Evolutionary conservation across 2,113 vertebrate genomes (phyloP).

Genomic region (Ceyx cyanopectus): DNA sequence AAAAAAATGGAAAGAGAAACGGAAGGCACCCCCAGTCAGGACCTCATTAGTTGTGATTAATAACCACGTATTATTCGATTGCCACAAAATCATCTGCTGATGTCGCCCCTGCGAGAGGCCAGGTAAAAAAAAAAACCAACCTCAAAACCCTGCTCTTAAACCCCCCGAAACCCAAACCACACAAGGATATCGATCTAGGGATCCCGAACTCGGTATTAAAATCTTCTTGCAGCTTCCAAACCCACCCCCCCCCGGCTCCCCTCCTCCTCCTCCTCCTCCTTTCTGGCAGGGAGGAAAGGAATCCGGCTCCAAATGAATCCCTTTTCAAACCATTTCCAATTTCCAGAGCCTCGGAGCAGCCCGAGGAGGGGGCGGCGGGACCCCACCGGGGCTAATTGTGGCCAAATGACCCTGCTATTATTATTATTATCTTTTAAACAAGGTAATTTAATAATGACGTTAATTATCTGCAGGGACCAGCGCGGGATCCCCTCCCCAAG

Average conservation of each 20-base stretch:
- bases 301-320: not conserved
- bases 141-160: too few species aligned
- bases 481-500: not conserved
- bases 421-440: not conserved
- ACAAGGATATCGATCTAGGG: accelerated
- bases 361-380: not conserved
- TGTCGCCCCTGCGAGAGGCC: not conserved
- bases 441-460: slow-evolving; percentile 13
- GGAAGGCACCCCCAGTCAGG: not conserved
- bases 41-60: not conserved
- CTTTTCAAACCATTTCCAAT: not conserved
- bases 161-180: accelerated
- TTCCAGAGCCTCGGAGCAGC: not conserved
- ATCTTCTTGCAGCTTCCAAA: not conserved
- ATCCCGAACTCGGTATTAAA: accelerated
- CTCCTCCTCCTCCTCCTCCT: too few species aligned
- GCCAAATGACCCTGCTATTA: not conserved
- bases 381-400: not conserved
- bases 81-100: not conserved
- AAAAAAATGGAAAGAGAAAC: not conserved
- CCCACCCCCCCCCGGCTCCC: too few species aligned
- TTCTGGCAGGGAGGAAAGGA: not conserved
- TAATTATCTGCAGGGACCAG: not conserved
- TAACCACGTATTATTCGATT: not conserved
- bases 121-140: not conserved